Conservation (phyloP, 2,113 vertebrate genomes). For the Pelvicachromis taeniatus region DNA sequence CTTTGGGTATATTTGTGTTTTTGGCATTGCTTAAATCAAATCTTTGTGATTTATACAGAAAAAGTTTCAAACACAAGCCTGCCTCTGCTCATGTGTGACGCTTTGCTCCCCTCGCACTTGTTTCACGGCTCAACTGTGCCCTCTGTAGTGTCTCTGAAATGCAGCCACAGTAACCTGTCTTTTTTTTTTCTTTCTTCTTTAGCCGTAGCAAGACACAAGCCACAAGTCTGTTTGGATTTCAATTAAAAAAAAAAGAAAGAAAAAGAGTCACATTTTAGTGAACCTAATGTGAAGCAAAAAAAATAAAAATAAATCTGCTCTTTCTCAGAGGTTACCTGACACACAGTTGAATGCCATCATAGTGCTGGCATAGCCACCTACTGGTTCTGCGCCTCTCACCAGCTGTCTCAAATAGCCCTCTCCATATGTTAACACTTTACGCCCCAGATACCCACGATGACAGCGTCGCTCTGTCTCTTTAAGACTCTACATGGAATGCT, state of each 20-base stretch:
- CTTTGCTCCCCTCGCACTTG: background rate
- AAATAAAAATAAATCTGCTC: background rate
- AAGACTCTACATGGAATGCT: conserved; percentile 69
- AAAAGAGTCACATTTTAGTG: background rate
- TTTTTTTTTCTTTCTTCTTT: background rate
- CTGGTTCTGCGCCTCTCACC: conserved; percentile 37
- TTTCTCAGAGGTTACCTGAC: background rate
- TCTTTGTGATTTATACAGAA: background rate
- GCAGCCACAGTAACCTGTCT: background rate
- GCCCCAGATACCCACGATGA: conserved; percentile 58
- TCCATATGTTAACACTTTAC: conserved; percentile 71
- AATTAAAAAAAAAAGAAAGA: background rate
- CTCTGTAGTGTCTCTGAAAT: conserved; percentile 60
- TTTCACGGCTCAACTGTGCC: conserved; percentile 74
- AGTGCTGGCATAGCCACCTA: conserved; percentile 42
- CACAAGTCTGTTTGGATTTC: background rate
- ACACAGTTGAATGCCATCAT: background rate
- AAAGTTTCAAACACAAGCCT: background rate
- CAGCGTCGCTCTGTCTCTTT: conserved; percentile 68
- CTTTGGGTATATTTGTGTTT: background rate
- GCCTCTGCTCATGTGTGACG: background rate
- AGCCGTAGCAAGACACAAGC: background rate
- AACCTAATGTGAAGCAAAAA: background rate
- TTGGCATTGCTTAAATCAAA: background rate
- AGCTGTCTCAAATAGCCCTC: conserved; percentile 31